Base-by-base conservation (phyloP, 2,888 invertebrate genomes). In the Xylota sylvarum region DNA sequence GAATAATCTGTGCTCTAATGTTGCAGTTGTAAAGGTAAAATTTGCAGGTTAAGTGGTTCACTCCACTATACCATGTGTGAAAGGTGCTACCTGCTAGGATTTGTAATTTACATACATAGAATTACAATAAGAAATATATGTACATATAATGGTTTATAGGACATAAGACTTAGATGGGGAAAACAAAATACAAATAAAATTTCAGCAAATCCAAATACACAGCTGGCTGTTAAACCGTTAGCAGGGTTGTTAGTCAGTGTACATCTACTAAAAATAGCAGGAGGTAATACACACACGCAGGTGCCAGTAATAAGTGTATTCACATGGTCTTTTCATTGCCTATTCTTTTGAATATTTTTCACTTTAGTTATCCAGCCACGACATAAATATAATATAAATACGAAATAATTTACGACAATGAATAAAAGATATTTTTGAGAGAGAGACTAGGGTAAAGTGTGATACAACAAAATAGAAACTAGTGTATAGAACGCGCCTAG, bases 241-340 rank as follows among this genome's bases (percentile, higher is more conserved):
- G 60, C 67, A 67, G 67, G 55, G 62, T 60, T 80, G 58, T 58
- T 80, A 70, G 62, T 79, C 60, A 73, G 73, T 65, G 65, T 58
- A 73, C 72, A 67, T 58, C 58, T 58, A 52, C 80, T 80, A 80
- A 80, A 80, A 80, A 80, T 80, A 80, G 73, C 80, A 50, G 72
- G 73, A 73, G 80, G 80, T 80, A 73, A 60, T 80, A 58, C 56
- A 60, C 50, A 30, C 65, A 80, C 65, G 73, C 65, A 80, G 80
- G 80, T 73, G 80, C 73, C 65, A 72, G 46, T 64, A 79, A 79
- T 70, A 79, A 40, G 37, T 65, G 65, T 73, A 65, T 58, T 65
- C 58, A 67, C 23, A 73, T 64, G 32, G 46, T 52, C 6, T 76
- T 67, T 77, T 67, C 37, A 19, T 30, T 12, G 43, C 23, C 27